Percentiles rank a stretch among this genome's conserved stretches.
Evolutionary conservation across 2,113 vertebrate species (phyloP).

Genomic region (Cebidichthys violaceus): DNA sequence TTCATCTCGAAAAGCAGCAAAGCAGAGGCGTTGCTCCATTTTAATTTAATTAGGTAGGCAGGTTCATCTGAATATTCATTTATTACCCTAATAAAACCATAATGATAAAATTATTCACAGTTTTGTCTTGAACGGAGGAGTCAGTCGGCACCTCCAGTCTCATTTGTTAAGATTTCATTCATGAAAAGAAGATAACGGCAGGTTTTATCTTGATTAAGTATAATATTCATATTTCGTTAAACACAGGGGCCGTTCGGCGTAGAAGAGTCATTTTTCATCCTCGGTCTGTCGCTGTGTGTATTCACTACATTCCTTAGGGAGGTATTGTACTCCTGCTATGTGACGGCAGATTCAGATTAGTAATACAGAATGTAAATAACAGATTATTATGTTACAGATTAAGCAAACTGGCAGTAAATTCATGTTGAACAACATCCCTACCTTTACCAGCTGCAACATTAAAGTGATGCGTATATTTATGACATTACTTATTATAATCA

Average conservation of each 20-base stretch:
- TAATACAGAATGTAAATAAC: background rate
- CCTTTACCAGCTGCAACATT: background rate
- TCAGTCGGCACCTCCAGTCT: conserved; percentile 20
- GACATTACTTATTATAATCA: background rate
- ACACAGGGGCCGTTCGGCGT: background rate
- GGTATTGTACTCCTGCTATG: background rate
- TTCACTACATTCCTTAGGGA: background rate
- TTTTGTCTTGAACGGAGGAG: conserved; percentile 23
- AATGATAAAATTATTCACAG: conserved; percentile 31
- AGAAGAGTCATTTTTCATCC: background rate
- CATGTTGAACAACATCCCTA: background rate
- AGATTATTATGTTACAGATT: background rate
- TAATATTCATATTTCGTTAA: background rate
- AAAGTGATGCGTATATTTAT: background rate
- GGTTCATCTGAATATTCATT: conserved; percentile 45
- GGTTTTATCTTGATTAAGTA: conserved; percentile 15
- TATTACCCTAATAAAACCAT: conserved; percentile 27
- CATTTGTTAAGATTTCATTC: conserved; percentile 18
- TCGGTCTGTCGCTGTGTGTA: background rate
- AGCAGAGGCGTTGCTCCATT: conserved; percentile 38
- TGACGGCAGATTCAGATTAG: background rate
- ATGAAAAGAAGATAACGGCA: background rate
- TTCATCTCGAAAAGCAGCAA: conserved; percentile 37
- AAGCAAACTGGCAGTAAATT: background rate
- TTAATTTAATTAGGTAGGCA: conserved; percentile 39